phyloP scores from a whole-genome alignment of 2,113 vertebrate species.

The Erythrolamprus reginae region DNA sequence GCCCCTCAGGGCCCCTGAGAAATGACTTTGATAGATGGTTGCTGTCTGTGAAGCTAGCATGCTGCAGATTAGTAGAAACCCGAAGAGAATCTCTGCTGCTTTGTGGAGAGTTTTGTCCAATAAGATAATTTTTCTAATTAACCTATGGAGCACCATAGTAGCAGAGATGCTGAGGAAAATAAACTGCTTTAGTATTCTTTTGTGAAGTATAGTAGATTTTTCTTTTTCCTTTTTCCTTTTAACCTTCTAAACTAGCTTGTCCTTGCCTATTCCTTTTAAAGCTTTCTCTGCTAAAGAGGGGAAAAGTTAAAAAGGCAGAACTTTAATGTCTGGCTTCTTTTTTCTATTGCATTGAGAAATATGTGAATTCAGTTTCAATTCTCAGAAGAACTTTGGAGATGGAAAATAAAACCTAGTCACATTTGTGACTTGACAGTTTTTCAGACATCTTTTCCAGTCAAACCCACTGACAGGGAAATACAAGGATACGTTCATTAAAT shows the following conservation, averaged over 20 bases:
- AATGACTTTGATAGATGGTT: conserved; percentile 79
- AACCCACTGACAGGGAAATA: conserved; percentile 6
- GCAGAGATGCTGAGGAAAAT: conserved; percentile 62
- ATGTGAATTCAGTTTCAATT: neutral
- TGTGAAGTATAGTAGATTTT: conserved; percentile 38
- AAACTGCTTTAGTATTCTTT: conserved; percentile 58
- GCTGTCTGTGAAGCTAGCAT: conserved; percentile 69
- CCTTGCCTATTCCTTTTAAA: conserved; percentile 42
- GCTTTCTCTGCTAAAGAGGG: conserved; percentile 1
- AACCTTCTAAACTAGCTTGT: conserved; percentile 32
- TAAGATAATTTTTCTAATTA: conserved; percentile 96
- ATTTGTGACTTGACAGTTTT: conserved; percentile 34
- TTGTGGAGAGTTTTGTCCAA: conserved; percentile 73
- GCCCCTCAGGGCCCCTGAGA: conserved; percentile 65
- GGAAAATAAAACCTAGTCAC: conserved; percentile 19
- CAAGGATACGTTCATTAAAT: conserved; percentile 22
- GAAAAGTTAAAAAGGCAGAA: conserved; percentile 2
- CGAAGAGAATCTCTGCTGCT: conserved; percentile 71
- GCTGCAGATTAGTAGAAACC: conserved; percentile 78
- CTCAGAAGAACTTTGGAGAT: conserved; percentile 1
- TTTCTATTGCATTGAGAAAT: conserved; percentile 21
- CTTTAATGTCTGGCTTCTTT: conserved; percentile 7
- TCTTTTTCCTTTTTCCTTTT: conserved; percentile 25
- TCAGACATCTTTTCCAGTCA: neutral
- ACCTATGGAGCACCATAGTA: conserved; percentile 75